Conservation (phyloP, 2,797 vertebrate genomes). For the Neosilurus hyrtlii region DNA sequence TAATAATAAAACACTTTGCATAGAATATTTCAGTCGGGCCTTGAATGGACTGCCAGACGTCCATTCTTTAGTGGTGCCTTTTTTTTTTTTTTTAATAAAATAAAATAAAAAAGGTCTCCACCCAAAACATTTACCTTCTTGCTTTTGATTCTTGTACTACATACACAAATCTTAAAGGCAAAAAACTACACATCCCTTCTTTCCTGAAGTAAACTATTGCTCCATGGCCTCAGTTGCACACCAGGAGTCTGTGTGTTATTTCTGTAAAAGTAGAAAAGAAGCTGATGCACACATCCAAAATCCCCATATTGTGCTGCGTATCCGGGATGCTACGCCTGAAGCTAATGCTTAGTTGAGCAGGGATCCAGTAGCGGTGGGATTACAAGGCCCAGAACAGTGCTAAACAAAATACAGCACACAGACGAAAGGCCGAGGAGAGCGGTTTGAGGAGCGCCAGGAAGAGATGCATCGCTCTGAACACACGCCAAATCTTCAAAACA, state of each 20-base stretch:
- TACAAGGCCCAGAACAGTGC: background rate
- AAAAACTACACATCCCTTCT: background rate
- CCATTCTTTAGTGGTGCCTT: background rate
- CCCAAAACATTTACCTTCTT: background rate
- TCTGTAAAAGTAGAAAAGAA: background rate
- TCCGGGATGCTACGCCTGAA: background rate
- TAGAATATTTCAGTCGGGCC: too few relatives aligned
- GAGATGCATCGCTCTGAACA: background rate
- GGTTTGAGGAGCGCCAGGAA: background rate
- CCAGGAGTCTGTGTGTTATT: background rate
- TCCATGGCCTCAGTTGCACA: background rate
- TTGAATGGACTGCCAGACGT: too few relatives aligned
- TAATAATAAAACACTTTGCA: background rate
- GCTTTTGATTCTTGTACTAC: too few relatives aligned
- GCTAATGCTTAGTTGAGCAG: background rate
- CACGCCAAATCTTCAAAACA: background rate
- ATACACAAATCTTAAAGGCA: background rate
- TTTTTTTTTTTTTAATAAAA: background rate
- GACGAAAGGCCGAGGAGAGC: background rate
- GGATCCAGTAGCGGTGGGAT: background rate
- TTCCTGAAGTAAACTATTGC: background rate
- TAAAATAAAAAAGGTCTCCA: background rate
- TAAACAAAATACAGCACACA: background rate
- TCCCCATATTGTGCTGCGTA: background rate
- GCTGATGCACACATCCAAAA: background rate